These are phyloP conservation scores for Smutsia temminckii DNA, from an alignment of 2,797 vertebrate genomes.

Conservation along the genomic window DNA sequence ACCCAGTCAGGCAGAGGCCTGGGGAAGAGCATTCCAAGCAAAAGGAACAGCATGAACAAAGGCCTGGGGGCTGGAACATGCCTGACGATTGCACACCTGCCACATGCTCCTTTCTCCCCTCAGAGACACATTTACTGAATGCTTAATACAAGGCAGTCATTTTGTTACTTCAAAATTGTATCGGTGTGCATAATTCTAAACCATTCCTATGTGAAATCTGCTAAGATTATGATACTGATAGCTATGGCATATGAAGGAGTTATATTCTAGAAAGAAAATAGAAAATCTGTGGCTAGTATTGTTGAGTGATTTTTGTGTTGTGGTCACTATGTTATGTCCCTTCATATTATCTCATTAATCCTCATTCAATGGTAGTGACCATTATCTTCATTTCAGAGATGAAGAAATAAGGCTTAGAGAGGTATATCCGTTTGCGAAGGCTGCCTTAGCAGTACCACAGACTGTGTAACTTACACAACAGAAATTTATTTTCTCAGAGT, in stretches of 20 bases:
- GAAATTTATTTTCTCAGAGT: background rate
- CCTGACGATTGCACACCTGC: rapidly evolving
- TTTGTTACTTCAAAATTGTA: background rate
- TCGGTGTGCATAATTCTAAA: background rate
- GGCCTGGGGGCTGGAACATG: rapidly evolving
- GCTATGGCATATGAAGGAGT: background rate
- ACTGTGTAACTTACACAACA: background rate
- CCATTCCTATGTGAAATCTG: background rate
- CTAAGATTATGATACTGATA: background rate
- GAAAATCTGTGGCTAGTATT: background rate
- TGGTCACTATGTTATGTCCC: rapidly evolving
- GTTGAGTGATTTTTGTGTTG: background rate
- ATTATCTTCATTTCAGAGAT: background rate
- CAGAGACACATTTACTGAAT: background rate
- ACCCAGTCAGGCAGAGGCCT: background rate
- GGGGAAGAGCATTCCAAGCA: background rate
- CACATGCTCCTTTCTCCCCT: background rate
- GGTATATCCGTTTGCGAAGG: background rate
- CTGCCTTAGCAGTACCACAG: background rate
- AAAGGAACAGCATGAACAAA: rapidly evolving
- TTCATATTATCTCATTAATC: background rate
- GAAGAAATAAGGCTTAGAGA: background rate
- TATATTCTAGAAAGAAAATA: background rate
- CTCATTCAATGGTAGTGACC: background rate
- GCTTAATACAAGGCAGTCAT: background rate